Conservation (phyloP, 2,888 invertebrate genomes). For the Tenthredo livida region DNA sequence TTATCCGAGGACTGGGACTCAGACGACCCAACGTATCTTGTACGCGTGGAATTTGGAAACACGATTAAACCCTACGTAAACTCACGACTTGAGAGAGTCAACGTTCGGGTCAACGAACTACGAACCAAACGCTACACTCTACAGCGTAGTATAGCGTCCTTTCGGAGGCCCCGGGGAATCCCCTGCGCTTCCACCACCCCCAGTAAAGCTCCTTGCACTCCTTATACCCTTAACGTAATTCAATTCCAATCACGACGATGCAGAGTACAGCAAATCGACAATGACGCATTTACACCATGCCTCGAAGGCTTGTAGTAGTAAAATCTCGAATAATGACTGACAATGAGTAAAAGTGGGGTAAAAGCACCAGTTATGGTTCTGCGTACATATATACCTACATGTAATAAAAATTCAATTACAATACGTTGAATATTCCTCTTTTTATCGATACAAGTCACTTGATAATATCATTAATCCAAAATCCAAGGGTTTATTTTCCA, state of each 20-base stretch:
- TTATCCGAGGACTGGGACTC: constrained; percentile 39
- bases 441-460: background rate
- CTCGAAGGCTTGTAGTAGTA: background rate
- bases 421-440: background rate
- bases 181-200: background rate
- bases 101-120: constrained; percentile 46
- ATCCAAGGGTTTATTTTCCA: background rate
- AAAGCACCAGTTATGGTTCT: background rate
- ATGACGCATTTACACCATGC: constrained; percentile 3
- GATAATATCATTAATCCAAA: background rate
- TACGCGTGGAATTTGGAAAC: constrained; percentile 47
- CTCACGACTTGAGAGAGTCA: background rate
- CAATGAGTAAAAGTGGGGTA: background rate
- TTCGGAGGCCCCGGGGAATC: constrained; percentile 29
- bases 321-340: background rate
- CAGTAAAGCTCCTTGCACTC: constrained; percentile 20
- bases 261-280: constrained; percentile 8
- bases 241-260: constrained; percentile 22
- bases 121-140: background rate
- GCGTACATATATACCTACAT: background rate
- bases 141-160: background rate
- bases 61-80: constrained; percentile 48
- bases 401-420: background rate
- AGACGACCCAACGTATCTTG: constrained; percentile 24
- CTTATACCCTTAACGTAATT: constrained; percentile 32